Evolutionary conservation across 1,140 invertebrate species (phyloP), one percentile per base, ranked within the genome.

Genomic region (Ladona fulva): DNA sequence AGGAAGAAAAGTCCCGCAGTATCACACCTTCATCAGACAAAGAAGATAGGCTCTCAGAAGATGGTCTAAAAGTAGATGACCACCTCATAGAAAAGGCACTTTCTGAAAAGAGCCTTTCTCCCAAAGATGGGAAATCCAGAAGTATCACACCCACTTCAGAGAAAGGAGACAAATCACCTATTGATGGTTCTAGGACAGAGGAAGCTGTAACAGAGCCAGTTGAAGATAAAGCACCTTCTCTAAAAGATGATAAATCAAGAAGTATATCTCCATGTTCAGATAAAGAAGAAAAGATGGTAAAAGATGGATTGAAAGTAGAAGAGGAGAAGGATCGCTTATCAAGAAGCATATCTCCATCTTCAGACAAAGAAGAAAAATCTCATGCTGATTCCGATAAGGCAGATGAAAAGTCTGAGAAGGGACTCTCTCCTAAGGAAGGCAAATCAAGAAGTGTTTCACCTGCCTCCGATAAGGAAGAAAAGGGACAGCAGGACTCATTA

Each of bases 131-230:
- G 12, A 66, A 66, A 66, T 66, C 52, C 14, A 66, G 52, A 22
- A 66, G 52, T 12, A 66, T 66, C 52, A 66, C 52, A 66, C 52
- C 52, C 14, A 66, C 52, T 19, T 66, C 52, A 66, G 52, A 66
- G 1, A 66, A 66, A 66, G 29, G 29, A 37, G 29, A 37, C 29
- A 37, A 37, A 8, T 37, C 29, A 37, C 29, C 29, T 37, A 37
- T 37, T 37, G 52, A 66, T 6, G 12, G 1, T 66, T 78, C 80
- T 76, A 74, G 80, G 29, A 78, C 79, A 78, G 79, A 80, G 52
- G 82, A 79, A 77, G 76, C 79, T 25, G 81, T 85, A 80, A 83
- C 85, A 81, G 84, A 86, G 78, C 80, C 86, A 11, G 80, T 86
- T 76, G 78, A 86, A 29, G 84, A 37, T 37, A 37, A 37, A 37